Evolutionary conservation across 2,113 vertebrate species (phyloP).

Genomic region (Notothenia coriiceps): DNA sequence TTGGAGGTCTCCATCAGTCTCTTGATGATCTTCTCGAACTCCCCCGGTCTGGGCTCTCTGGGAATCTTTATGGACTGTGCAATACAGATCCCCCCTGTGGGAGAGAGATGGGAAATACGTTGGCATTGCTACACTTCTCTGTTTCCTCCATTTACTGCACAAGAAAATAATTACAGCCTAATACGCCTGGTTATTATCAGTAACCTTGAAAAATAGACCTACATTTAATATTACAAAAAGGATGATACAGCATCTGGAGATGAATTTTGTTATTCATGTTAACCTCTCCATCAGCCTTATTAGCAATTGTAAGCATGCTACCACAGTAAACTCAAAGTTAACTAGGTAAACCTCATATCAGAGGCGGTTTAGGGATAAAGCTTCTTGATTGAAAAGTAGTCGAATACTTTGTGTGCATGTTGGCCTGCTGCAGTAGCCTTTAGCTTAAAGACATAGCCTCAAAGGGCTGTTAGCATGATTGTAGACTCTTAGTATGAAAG

Average conservation of each 20-base stretch:
- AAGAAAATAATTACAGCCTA: background rate
- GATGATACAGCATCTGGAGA: background rate
- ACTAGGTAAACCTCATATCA: background rate
- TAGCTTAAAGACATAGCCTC: background rate
- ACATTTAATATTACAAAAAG: background rate
- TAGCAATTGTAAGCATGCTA: background rate
- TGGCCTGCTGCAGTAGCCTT: background rate
- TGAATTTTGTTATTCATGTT: background rate
- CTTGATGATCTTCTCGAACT: constrained; percentile 95
- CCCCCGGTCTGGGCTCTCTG: constrained; percentile 89
- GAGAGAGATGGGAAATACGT: constrained; percentile 34
- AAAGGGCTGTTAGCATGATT: background rate
- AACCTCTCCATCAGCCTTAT: background rate
- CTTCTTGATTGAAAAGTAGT: too few species aligned
- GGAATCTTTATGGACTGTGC: constrained; percentile 96
- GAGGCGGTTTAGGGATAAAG: too few species aligned
- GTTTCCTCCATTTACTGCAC: background rate
- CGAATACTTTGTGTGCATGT: background rate
- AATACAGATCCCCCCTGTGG: constrained; percentile 91
- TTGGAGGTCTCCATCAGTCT: constrained; percentile 95
- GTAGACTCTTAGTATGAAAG: background rate
- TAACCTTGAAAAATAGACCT: background rate
- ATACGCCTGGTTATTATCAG: background rate
- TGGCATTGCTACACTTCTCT: background rate
- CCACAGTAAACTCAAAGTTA: background rate